Conservation (phyloP, 2,888 invertebrate genomes). For the Melipona beecheii region DNA sequence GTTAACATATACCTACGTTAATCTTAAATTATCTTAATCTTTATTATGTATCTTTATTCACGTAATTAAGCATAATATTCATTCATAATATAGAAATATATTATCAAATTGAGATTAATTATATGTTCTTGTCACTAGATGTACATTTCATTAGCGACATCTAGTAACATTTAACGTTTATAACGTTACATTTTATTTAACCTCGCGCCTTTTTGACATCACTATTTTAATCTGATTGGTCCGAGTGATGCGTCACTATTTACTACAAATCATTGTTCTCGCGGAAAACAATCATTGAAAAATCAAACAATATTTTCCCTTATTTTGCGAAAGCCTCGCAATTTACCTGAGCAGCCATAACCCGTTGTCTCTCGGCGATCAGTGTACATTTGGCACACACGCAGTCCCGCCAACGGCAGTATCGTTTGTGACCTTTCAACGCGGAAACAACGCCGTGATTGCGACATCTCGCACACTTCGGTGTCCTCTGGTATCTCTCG, state of each 20-base stretch:
- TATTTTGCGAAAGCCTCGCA: not conserved
- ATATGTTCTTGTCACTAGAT: not conserved
- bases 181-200: too few relatives aligned
- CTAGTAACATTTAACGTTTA: not conserved
- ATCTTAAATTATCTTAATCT: not conserved
- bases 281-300: not conserved
- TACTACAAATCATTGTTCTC: not conserved
- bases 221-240: not conserved
- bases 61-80: too few relatives aligned
- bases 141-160: not conserved
- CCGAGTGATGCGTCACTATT: not conserved
- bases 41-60: too few relatives aligned
- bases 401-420: slow-evolving; percentile 99
- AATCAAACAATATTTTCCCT: not conserved
- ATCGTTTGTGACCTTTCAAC: slow-evolving; percentile 97
- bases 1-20: not conserved
- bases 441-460: slow-evolving; percentile 99
- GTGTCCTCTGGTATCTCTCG: slow-evolving; percentile 97
- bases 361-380: slow-evolving; percentile 98
- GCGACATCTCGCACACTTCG: slow-evolving; percentile 98
- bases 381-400: slow-evolving; percentile 99
- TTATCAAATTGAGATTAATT: not conserved
- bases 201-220: not conserved
- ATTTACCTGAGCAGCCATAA: slow-evolving; percentile 97
- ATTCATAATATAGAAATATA: too few relatives aligned